Conservation (phyloP, 2,797 vertebrate genomes). For the Catharus ustulatus region DNA sequence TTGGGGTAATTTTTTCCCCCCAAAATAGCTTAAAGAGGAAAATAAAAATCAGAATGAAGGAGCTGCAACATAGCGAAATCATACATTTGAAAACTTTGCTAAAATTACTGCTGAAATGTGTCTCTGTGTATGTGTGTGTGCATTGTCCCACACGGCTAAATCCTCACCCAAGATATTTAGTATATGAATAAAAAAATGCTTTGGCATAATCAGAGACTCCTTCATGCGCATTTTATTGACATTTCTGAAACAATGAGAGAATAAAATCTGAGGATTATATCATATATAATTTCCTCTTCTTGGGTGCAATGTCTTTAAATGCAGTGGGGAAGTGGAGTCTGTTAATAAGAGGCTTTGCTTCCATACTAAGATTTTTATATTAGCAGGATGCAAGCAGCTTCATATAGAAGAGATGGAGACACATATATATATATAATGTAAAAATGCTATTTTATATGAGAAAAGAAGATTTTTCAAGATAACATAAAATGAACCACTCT, state of each 20-base stretch:
- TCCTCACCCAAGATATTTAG: conserved; percentile 16
- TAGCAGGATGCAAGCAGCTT: conserved; percentile 32
- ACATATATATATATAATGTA: not conserved
- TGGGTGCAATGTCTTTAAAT: not conserved
- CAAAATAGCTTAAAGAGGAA: not conserved
- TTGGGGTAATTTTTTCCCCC: not conserved
- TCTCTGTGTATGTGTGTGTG: not conserved
- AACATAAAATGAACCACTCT: conserved; percentile 48
- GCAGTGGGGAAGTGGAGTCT: not conserved
- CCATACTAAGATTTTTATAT: not conserved
- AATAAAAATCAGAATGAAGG: not conserved
- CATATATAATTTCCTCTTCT: not conserved
- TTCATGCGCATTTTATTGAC: not conserved
- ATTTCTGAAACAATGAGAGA: conserved; percentile 22
- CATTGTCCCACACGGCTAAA: not conserved
- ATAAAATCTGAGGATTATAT: not conserved
- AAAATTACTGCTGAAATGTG: not conserved
- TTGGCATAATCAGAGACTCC: conserved; percentile 36
- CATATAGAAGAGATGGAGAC: not conserved
- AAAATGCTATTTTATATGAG: conserved; percentile 21
- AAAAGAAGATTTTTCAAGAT: conserved; percentile 5
- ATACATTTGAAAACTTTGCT: not conserved
- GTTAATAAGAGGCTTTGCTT: not conserved
- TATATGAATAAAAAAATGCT: conserved; percentile 14
- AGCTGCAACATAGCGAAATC: not conserved